Evolutionary conservation across 2,113 vertebrate genomes (phyloP).

Genomic region (Synchiropus splendidus): DNA sequence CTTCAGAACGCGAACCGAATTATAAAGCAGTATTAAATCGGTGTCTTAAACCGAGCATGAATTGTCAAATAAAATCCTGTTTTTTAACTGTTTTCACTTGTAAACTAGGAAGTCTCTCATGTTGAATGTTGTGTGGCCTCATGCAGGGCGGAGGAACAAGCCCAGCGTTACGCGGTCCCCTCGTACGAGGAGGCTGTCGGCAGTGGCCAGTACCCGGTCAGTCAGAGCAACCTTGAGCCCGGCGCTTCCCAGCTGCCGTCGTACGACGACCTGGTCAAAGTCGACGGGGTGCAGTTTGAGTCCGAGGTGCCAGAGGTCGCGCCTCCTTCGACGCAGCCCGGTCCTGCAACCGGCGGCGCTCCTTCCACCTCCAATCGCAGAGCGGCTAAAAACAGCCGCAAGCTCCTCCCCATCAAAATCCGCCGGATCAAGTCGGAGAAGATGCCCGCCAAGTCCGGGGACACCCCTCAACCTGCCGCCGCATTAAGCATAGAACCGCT

Average conservation of each 20-base stretch:
- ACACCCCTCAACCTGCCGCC: constrained; percentile 31
- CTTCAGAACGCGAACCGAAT: too few species aligned
- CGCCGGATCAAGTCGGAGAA: constrained; percentile 91
- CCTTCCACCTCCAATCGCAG: constrained; percentile 32
- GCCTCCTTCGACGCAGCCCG: constrained; percentile 13
- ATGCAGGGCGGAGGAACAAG: constrained; percentile 47
- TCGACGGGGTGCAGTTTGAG: constrained; percentile 53
- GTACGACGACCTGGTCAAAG: constrained; percentile 77
- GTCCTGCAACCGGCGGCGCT: accelerated
- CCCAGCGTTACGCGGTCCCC: constrained; percentile 69
- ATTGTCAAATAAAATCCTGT: too few species aligned
- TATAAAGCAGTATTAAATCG: too few species aligned
- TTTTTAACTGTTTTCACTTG: too few species aligned
- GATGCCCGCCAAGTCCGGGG: constrained; percentile 74
- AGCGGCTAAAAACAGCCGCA: constrained; percentile 63
- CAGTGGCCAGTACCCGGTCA: constrained; percentile 55
- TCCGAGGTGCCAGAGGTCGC: constrained; percentile 25
- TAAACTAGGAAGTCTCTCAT: too few species aligned
- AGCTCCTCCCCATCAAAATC: constrained; percentile 79
- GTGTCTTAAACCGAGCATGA: too few species aligned
- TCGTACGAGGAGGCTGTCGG: constrained; percentile 89
- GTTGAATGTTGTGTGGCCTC: neutral
- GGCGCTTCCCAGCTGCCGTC: constrained; percentile 83
- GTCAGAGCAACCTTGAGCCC: constrained; percentile 59
- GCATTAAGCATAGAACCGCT: constrained; percentile 80